Percentiles rank a stretch among this genome's conserved stretches.
phyloP scores from a whole-genome alignment of 2,888 invertebrate species.

The Lithophane ornitopus region DNA sequence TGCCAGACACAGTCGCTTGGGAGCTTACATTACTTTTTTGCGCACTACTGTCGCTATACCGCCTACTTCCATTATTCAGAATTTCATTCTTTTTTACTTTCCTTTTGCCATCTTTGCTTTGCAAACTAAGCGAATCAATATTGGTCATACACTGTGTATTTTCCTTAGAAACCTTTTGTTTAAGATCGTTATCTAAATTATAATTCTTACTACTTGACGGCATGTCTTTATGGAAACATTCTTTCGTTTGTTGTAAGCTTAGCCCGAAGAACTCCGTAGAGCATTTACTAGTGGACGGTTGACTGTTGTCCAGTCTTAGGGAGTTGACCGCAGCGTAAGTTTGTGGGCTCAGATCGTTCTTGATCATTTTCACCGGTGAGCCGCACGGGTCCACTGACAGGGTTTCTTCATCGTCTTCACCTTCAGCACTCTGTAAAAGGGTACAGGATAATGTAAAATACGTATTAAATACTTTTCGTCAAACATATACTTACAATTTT shows the following conservation, averaged over 20 bases:
- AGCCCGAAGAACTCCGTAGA: constrained; percentile 81
- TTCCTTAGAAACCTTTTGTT: constrained; percentile 79
- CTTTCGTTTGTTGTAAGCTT: constrained; percentile 82
- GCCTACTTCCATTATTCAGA: constrained; percentile 82
- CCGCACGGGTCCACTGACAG: constrained; percentile 88
- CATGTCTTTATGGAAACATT: constrained; percentile 83
- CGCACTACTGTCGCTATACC: constrained; percentile 85
- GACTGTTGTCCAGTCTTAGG: constrained; percentile 67
- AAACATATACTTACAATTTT: background rate
- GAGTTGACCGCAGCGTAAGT: constrained; percentile 61
- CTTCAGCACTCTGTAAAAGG: constrained; percentile 84
- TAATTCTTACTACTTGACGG: constrained; percentile 87
- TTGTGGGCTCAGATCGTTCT: constrained; percentile 82
- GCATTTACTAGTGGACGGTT: constrained; percentile 76
- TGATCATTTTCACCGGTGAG: constrained; percentile 81
- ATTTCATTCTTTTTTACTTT: constrained; percentile 78
- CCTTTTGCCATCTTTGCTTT: constrained; percentile 76
- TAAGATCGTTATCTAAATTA: constrained; percentile 79
- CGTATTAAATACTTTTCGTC: background rate
- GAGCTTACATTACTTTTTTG: constrained; percentile 77
- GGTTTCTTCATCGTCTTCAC: constrained; percentile 91
- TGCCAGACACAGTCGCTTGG: constrained; percentile 73
- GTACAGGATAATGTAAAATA: background rate
- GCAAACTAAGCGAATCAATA: constrained; percentile 77
- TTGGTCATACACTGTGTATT: constrained; percentile 73